phyloP scores from a whole-genome alignment of 2,888 invertebrate genomes.

The Tetropium fuscum region DNA sequence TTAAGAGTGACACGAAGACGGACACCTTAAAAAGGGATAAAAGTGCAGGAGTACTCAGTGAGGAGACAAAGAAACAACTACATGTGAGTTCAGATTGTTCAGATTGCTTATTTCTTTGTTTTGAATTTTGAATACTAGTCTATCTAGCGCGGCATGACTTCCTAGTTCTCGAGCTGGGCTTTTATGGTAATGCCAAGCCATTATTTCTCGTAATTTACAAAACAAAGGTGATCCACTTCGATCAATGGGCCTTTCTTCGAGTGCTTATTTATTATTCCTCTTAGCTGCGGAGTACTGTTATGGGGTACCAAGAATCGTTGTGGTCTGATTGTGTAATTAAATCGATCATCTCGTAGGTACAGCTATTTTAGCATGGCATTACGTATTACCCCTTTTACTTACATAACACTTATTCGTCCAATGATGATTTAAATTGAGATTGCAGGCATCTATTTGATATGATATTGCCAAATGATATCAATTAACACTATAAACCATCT shows the following conservation, averaged over 20 bases:
- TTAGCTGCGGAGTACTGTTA: constrained; percentile 6
- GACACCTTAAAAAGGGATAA: constrained; percentile 33
- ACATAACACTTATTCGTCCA: neutral
- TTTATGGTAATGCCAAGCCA: constrained; percentile 10
- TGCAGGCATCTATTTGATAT: no score
- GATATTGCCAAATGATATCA: no score
- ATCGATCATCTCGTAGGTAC: constrained; percentile 9
- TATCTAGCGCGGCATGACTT: constrained; percentile 13
- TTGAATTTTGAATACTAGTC: constrained; percentile 1
- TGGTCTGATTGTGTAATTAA: constrained; percentile 22
- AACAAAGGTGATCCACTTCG: constrained; percentile 25
- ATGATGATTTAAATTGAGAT: no score
- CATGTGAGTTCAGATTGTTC: constrained; percentile 31
- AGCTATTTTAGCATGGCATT: neutral
- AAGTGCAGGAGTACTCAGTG: constrained; percentile 30
- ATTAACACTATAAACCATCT: no score
- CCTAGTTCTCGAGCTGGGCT: constrained; percentile 8
- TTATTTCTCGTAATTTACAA: constrained; percentile 11
- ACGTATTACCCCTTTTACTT: neutral
- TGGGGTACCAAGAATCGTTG: neutral
- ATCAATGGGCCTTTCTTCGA: constrained; percentile 23
- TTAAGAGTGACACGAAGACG: constrained; percentile 13
- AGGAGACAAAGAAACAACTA: constrained; percentile 34
- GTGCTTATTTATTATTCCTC: constrained; percentile 3
- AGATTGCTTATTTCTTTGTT: constrained; percentile 18